Conservation (phyloP, 2,888 invertebrate species). For the Halictus quadricinctus region DNA sequence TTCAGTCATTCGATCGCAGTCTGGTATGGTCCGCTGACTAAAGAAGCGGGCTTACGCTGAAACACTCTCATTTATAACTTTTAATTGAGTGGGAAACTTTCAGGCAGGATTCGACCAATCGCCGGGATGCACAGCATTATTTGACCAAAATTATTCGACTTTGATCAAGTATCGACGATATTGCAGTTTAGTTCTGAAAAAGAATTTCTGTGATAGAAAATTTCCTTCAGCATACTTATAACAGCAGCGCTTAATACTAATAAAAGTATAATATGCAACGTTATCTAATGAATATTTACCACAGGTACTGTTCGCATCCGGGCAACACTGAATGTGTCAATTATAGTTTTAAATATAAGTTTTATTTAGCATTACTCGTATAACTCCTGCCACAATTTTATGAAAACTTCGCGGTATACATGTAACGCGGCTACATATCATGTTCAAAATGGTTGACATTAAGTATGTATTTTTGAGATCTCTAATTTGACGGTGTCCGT, state of each 20-base stretch:
- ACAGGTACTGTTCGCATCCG: background rate
- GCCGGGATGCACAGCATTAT: conserved; percentile 49
- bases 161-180: conserved; percentile 44
- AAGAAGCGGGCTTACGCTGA: conserved; percentile 61
- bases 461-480: too few relatives aligned
- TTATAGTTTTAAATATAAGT: background rate
- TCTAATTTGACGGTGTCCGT: too few relatives aligned
- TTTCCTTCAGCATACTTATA: background rate
- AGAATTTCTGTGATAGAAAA: background rate
- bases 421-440: too few relatives aligned
- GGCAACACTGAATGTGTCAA: background rate
- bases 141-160: conserved; percentile 41
- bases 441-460: too few relatives aligned
- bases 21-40: conserved; percentile 42
- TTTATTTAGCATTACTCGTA: background rate
- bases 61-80: conserved; percentile 78
- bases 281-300: background rate
- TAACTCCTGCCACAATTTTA: too few relatives aligned
- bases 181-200: background rate
- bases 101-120: conserved; percentile 70
- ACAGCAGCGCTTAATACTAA: too few relatives aligned
- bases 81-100: conserved; percentile 78
- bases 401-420: too few relatives aligned
- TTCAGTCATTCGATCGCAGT: conserved; percentile 41
- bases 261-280: background rate